Conservation (phyloP, 2,888 invertebrate species). For the Mimas tiliae region DNA sequence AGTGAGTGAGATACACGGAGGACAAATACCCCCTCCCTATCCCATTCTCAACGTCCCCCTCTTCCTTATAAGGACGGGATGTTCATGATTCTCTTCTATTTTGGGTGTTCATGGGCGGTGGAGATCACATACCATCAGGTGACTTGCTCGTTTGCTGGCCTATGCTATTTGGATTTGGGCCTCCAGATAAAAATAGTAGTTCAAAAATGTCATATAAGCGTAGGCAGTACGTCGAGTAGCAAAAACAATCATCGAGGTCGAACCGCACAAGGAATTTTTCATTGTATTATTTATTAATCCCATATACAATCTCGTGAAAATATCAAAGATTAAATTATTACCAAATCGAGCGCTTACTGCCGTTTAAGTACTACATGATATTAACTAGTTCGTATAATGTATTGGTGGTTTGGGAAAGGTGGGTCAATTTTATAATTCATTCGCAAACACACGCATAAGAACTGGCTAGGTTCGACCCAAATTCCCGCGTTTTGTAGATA, state of each 20-base stretch:
- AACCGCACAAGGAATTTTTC: background rate
- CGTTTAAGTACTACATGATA: background rate
- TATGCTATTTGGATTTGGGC: too few relatives aligned
- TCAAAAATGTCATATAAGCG: too few relatives aligned
- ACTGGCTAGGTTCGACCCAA: constrained; percentile 37
- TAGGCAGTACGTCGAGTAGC: background rate
- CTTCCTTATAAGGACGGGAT: too few relatives aligned
- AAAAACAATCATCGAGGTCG: background rate
- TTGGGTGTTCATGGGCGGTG: too few relatives aligned
- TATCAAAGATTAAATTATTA: background rate
- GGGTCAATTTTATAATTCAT: constrained; percentile 37
- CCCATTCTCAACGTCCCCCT: too few relatives aligned
- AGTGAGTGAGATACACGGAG: too few relatives aligned
- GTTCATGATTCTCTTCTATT: too few relatives aligned
- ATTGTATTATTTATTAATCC: constrained; percentile 17
- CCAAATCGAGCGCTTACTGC: background rate
- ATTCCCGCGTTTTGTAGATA: constrained; percentile 35
- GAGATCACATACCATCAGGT: too few relatives aligned
- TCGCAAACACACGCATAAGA: constrained; percentile 26
- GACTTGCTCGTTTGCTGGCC: too few relatives aligned
- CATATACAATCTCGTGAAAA: constrained; percentile 31
- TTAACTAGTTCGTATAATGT: constrained; percentile 5
- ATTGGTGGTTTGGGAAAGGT: constrained; percentile 36
- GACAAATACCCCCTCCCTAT: too few relatives aligned
- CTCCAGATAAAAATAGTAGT: too few relatives aligned